Evolutionary conservation across 2,888 invertebrate genomes (phyloP).

Genomic region (Melikaiella ostensackeni): DNA sequence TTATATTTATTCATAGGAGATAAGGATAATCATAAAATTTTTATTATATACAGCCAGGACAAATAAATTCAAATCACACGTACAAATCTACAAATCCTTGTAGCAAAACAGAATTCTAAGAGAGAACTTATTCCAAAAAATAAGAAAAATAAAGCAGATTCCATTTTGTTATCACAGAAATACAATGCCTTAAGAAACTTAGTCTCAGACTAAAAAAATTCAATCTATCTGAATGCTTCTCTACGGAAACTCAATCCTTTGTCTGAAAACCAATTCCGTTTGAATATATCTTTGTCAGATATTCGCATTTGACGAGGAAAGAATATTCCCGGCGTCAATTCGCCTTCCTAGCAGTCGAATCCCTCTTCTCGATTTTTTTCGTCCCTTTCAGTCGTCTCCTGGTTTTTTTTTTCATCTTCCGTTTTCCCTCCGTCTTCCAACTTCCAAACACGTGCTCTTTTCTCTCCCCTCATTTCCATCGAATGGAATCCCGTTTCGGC

Average conservation of each 20-base stretch:
- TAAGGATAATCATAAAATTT: background rate
- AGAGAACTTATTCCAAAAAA: background rate
- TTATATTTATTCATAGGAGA: background rate
- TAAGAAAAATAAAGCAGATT: conserved; percentile 17
- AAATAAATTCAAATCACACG: conserved; percentile 7
- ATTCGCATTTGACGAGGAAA: conserved; percentile 29
- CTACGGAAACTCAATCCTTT: conserved; percentile 30
- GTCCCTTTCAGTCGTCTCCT: conserved; percentile 3
- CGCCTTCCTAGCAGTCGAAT: conserved; percentile 25
- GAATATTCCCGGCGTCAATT: conserved; percentile 29
- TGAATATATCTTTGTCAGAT: conserved; percentile 35
- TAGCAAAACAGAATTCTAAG: conserved; percentile 20
- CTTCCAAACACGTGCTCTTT: conserved; percentile 29
- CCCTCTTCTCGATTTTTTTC: conserved; percentile 18
- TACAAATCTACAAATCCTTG: conserved; percentile 8
- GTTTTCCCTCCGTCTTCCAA: conserved; percentile 3
- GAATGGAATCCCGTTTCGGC: conserved; percentile 8
- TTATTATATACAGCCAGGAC: background rate
- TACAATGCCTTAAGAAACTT: conserved; percentile 30
- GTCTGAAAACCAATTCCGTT: conserved; percentile 35
- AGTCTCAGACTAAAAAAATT: conserved; percentile 23
- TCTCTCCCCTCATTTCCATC: conserved; percentile 31
- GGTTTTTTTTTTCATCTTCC: conserved; percentile 24
- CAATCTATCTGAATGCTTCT: conserved; percentile 39
- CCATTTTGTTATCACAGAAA: conserved; percentile 32